These are phyloP conservation scores for Kuschelorhynchus macadamiae DNA, from an alignment of 2,888 invertebrate genomes.

Conservation along the genomic window DNA sequence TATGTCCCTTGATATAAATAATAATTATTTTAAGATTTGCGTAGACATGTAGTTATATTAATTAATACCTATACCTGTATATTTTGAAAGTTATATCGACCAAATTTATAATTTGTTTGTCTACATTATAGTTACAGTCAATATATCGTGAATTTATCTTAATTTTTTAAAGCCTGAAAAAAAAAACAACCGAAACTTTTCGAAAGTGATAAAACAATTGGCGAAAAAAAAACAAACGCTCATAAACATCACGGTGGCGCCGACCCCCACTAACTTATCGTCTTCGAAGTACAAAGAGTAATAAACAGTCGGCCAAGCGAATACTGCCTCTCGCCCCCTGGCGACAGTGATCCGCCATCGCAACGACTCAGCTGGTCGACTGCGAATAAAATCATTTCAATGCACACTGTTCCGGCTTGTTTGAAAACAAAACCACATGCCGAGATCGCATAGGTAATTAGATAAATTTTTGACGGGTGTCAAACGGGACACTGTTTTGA, in stretches of 20 bases:
- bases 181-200: slow-evolving; percentile 50
- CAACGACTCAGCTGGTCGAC: slow-evolving; percentile 62
- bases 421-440: slow-evolving; percentile 70
- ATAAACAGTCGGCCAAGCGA: slow-evolving; percentile 64
- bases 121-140: no score
- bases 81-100: no score
- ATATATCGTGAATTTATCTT: no score
- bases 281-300: slow-evolving; percentile 66
- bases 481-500: slow-evolving; percentile 63
- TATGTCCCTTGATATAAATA: no score
- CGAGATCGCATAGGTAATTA: slow-evolving; percentile 68
- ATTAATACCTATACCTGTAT: no score
- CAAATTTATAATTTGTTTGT: no score
- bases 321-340: slow-evolving; percentile 50
- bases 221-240: slow-evolving; percentile 20
- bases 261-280: slow-evolving; percentile 62
- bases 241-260: slow-evolving; percentile 63
- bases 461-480: slow-evolving; percentile 69
- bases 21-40: no score
- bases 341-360: slow-evolving; percentile 26
- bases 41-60: no score
- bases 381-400: slow-evolving; percentile 69
- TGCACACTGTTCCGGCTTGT: slow-evolving; percentile 69
- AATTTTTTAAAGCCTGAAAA: no score
- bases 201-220: slow-evolving; percentile 64